Evolutionary conservation across 2,888 invertebrate genomes (phyloP).

Genomic region (Schizaphis graminum): DNA sequence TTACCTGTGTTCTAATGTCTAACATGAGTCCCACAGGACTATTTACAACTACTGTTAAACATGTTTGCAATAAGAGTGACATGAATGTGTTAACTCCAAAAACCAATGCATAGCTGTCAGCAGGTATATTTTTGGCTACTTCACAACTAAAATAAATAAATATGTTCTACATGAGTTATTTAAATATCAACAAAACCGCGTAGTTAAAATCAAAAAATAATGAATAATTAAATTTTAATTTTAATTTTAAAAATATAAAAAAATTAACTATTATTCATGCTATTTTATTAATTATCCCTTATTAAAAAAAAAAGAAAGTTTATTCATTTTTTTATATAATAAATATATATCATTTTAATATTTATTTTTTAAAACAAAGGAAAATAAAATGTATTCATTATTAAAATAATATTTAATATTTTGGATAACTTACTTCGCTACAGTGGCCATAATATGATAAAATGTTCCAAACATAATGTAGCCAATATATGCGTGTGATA

Average conservation of each 20-base stretch:
- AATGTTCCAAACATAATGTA: conserved; percentile 84
- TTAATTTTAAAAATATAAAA: background rate
- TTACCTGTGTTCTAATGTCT: conserved; percentile 71
- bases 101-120: conserved; percentile 89
- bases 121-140: conserved; percentile 84
- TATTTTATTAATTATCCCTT: background rate
- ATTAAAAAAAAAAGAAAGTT: background rate
- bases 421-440: conserved; percentile 75
- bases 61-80: conserved; percentile 83
- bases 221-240: background rate
- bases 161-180: background rate
- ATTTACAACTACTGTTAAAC: conserved; percentile 80
- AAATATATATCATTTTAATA: background rate
- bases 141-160: conserved; percentile 78
- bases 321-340: background rate
- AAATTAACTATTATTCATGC: background rate
- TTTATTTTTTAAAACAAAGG: background rate
- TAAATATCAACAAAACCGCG: background rate
- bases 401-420: background rate
- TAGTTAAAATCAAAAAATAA: background rate
- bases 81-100: conserved; percentile 91
- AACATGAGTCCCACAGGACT: conserved; percentile 70
- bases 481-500: conserved; percentile 81
- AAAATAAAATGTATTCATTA: background rate
- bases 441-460: conserved; percentile 85